Percentiles rank a stretch among this genome's conserved stretches.
Conservation (phyloP, 2,113 vertebrate species). For the Caracal caracal region DNA sequence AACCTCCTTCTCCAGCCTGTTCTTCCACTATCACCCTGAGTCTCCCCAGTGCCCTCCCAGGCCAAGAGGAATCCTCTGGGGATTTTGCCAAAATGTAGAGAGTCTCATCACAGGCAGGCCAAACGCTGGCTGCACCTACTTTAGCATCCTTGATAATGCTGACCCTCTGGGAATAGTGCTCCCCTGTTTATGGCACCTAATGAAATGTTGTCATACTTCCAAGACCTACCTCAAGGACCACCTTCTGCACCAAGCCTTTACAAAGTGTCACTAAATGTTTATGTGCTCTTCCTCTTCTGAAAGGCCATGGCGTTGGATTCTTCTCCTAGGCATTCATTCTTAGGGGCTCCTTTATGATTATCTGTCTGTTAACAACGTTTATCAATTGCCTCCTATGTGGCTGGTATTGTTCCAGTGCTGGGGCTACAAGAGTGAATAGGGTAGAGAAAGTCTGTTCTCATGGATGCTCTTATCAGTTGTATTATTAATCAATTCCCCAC, state of each 20-base stretch:
- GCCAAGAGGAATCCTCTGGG: background rate
- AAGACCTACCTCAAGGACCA: background rate
- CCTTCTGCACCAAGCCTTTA: background rate
- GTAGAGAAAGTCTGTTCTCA: background rate
- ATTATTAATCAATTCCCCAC: background rate
- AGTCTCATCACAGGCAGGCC: background rate
- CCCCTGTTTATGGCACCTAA: background rate
- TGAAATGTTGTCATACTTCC: background rate
- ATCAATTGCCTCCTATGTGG: background rate
- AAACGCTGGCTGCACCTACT: background rate
- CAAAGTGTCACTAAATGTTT: background rate
- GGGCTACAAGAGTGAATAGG: background rate
- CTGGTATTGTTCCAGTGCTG: background rate
- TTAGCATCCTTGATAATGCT: too few relatives aligned
- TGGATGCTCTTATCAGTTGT: background rate
- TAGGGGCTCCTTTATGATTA: background rate
- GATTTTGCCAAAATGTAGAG: background rate
- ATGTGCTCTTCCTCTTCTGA: background rate
- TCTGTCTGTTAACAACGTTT: background rate
- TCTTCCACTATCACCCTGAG: background rate
- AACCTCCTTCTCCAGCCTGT: background rate
- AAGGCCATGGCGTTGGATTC: accelerated
- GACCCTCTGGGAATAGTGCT: background rate
- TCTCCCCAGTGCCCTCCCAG: background rate
- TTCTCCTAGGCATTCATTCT: background rate